Percentiles rank a stretch among this genome's conserved stretches.
phyloP scores from a whole-genome alignment of 2,797 vertebrate species.

The Aldrovandia affinis region DNA sequence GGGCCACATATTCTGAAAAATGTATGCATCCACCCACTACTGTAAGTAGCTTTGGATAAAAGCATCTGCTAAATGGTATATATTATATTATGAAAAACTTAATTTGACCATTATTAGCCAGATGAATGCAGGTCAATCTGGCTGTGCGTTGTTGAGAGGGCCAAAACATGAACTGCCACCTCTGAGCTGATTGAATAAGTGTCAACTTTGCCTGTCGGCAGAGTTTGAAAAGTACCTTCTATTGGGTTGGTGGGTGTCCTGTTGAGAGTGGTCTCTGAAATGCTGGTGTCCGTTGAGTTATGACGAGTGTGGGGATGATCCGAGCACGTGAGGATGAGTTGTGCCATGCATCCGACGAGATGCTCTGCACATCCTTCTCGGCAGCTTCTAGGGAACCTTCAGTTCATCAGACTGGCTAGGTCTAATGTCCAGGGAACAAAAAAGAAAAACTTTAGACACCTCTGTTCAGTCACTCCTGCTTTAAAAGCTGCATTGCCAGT shows the following conservation, averaged over 20 bases:
- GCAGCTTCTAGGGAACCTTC: no score
- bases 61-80: neutral
- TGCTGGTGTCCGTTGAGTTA: neutral
- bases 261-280: neutral
- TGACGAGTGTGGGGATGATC: neutral
- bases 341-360: neutral
- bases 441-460: neutral
- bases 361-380: neutral
- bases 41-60: no score
- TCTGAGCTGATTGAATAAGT: neutral
- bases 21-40: no score
- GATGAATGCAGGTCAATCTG: neutral
- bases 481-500: neutral
- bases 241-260: slow-evolving; percentile 14
- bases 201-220: neutral
- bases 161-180: neutral
- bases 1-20: no score
- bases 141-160: neutral
- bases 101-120: neutral
- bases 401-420: neutral
- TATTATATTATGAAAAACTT: no score
- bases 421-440: neutral
- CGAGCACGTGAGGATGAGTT: neutral
- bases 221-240: neutral
- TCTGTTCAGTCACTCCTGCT: neutral